These are phyloP conservation scores for Grantiella picta DNA, from an alignment of 2,113 vertebrate genomes.

Conservation along the genomic window DNA sequence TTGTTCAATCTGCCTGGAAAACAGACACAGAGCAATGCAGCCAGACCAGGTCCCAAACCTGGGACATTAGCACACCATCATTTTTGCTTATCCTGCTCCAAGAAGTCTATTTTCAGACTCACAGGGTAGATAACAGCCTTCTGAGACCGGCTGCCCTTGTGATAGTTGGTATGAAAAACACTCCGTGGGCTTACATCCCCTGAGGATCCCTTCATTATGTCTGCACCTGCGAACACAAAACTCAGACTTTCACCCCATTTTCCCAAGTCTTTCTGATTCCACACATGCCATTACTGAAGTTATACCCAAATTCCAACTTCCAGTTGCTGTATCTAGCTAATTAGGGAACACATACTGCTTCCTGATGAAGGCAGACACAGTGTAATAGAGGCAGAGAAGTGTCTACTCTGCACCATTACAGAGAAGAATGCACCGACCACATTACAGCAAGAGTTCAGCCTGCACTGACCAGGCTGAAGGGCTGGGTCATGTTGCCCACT, in stretches of 20 bases:
- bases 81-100: not conserved
- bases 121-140: not conserved
- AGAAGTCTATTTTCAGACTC: not conserved
- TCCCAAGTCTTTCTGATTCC: rapidly evolving
- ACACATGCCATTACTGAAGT: not conserved
- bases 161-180: not conserved
- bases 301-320: not conserved
- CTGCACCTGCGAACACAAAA: not conserved
- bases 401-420: too few species aligned
- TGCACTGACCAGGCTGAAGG: not conserved
- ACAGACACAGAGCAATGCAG: not conserved
- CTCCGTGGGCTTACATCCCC: not conserved
- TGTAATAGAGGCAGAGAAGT: not conserved
- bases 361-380: not conserved
- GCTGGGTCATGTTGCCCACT: not conserved
- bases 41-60: not conserved
- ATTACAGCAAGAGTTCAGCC: not conserved
- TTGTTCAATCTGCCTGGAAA: not conserved
- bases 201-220: not conserved
- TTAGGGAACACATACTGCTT: not conserved
- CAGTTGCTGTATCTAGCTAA: not conserved
- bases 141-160: not conserved
- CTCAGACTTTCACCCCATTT: not conserved
- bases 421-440: not conserved
- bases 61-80: not conserved